A percentile compares a stretch with the other conserved stretches of the same genome.
Conservation (phyloP, 2,113 vertebrate species). For the Sorex araneus region DNA sequence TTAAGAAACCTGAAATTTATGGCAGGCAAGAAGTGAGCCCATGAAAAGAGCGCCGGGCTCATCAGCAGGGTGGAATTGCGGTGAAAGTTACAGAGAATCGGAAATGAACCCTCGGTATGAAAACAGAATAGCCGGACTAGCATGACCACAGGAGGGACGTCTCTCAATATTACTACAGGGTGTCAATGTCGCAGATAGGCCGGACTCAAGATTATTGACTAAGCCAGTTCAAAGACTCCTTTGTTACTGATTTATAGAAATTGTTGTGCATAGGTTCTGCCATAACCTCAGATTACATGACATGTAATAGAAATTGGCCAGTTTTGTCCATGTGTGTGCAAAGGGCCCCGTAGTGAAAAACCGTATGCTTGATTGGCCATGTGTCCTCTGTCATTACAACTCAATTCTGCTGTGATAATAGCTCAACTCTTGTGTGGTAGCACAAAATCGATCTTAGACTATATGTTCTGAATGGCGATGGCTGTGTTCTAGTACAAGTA, state of each 20-base stretch:
- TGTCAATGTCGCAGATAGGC: not conserved
- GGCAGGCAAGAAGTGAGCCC: not conserved
- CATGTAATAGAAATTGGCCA: not conserved
- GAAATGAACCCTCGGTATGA: not conserved
- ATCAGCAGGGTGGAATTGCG: not conserved
- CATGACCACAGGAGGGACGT: not conserved
- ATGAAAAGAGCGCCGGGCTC: not conserved
- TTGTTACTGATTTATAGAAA: not conserved
- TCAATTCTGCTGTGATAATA: not conserved
- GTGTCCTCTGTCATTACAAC: not conserved
- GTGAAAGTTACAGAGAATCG: not conserved
- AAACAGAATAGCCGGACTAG: not conserved
- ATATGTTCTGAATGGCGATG: not conserved
- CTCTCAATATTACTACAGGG: not conserved
- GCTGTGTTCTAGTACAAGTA: not conserved
- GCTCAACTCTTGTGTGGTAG: not conserved
- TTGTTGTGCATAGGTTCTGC: not conserved
- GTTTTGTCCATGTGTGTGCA: not conserved
- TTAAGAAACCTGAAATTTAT: not conserved
- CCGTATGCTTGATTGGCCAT: not conserved
- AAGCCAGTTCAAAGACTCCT: not conserved
- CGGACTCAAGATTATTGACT: not conserved
- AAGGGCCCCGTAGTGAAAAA: constrained; percentile 3
- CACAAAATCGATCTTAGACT: not conserved
- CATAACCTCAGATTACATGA: not conserved